A percentile compares a stretch with the other conserved stretches of the same genome.
Conservation (phyloP, 37 sponge, comb jelly and placozoan genomes). For the Dysidea cf. avara region DNA sequence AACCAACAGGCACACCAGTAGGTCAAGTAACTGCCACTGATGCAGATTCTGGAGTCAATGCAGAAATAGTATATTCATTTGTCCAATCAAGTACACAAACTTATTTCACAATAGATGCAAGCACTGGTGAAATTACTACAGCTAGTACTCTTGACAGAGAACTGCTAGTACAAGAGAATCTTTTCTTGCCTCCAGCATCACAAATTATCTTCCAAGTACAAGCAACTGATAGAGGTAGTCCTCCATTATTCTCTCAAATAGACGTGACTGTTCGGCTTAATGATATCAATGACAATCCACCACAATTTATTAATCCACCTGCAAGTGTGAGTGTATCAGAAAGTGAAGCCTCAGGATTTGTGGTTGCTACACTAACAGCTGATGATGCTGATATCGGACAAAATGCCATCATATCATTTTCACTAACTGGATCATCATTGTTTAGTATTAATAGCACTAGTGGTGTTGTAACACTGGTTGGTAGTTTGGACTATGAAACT, state of each 20-base stretch:
- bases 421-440: neutral
- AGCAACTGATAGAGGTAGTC: constrained; percentile 27
- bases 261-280: constrained; percentile 1
- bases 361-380: constrained; percentile 6
- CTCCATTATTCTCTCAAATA: too few species aligned
- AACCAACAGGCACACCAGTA: constrained; percentile 6
- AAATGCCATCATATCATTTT: constrained; percentile 46
- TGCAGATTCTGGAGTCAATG: constrained; percentile 30
- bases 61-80: constrained; percentile 30
- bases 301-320: constrained; percentile 5
- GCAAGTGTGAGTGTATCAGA: constrained; percentile 2
- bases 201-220: constrained; percentile 16
- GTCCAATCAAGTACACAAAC: constrained; percentile 25
- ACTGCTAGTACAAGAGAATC: neutral
- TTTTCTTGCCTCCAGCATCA: constrained; percentile 33
- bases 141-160: constrained; percentile 63
- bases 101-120: constrained; percentile 29
- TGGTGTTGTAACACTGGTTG: constrained; percentile 23
- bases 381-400: constrained; percentile 47
- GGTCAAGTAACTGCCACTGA: constrained; percentile 55
- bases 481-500: constrained; percentile 46
- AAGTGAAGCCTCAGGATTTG: neutral
- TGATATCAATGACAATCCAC: constrained; percentile 76
- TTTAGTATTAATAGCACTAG: too few species aligned
- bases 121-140: constrained; percentile 65